A percentile compares a stretch with the other conserved stretches of the same genome.
phyloP scores from a whole-genome alignment of 2,797 vertebrate genomes.

The Meriones psammophilus region DNA sequence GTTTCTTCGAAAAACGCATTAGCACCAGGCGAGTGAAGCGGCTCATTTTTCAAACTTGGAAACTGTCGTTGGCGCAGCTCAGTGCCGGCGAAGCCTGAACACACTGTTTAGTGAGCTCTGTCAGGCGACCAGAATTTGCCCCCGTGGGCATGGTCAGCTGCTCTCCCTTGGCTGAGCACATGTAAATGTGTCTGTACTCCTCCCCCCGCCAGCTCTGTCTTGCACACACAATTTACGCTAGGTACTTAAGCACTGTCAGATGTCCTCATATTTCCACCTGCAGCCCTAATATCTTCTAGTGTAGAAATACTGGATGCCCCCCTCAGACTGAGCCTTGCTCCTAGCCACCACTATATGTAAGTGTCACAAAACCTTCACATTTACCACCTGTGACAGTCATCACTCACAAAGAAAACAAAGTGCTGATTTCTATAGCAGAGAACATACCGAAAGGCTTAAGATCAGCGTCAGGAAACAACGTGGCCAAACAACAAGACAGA shows the following conservation, averaged over 20 bases:
- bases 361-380: neutral
- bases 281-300: neutral
- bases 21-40: slow-evolving; percentile 74
- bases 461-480: neutral
- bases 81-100: slow-evolving; percentile 66
- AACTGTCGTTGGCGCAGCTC: slow-evolving; percentile 70
- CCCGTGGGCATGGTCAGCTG: neutral
- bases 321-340: neutral
- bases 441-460: neutral
- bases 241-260: neutral
- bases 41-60: slow-evolving; percentile 85
- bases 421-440: neutral
- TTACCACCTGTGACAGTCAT: neutral
- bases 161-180: neutral
- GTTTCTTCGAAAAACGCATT: slow-evolving; percentile 85
- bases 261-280: too few species aligned
- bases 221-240: too few species aligned
- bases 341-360: neutral
- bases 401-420: neutral
- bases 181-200: neutral
- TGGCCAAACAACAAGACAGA: neutral
- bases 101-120: slow-evolving; percentile 58
- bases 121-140: neutral
- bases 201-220: neutral
- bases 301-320: neutral